Percentiles rank a stretch among this genome's conserved stretches.
Conservation (phyloP, 2,797 vertebrate genomes). For the Coilia nasus region DNA sequence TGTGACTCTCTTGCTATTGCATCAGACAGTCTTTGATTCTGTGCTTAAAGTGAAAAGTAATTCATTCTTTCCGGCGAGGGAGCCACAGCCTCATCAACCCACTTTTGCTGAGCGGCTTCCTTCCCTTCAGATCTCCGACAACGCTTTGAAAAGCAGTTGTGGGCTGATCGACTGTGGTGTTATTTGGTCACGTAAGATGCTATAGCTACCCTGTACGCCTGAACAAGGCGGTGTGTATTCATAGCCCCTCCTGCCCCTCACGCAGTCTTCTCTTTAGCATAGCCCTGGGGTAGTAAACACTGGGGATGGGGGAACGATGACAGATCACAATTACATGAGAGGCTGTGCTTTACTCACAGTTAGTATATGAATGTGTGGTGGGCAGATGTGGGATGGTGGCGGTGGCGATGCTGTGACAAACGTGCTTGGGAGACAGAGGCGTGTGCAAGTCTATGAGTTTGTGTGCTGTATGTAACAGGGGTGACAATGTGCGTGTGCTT, state of each 20-base stretch:
- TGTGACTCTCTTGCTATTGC: background rate
- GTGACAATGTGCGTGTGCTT: slow-evolving; percentile 20
- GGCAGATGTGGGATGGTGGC: background rate
- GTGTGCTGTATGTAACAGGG: slow-evolving; percentile 11
- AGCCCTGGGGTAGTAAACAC: background rate
- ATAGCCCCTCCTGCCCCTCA: background rate
- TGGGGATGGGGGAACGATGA: background rate
- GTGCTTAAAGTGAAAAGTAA: slow-evolving; percentile 25
- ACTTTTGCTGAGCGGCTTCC: background rate
- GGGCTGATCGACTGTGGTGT: background rate
- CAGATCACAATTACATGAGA: background rate
- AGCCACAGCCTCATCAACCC: background rate
- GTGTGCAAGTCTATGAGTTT: slow-evolving; percentile 15
- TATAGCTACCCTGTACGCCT: background rate
- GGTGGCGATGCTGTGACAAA: background rate
- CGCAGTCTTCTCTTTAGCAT: background rate
- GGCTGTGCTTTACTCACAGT: background rate
- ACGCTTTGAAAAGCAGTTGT: background rate
- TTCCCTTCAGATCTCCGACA: background rate
- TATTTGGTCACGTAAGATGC: slow-evolving; percentile 14
- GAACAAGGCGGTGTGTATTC: background rate
- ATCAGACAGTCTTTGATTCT: slow-evolving; percentile 24
- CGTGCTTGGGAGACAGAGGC: background rate
- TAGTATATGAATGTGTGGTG: background rate
- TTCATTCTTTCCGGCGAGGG: slow-evolving; percentile 31